phyloP scores from a whole-genome alignment of 2,888 invertebrate species.

The Pterobdella sp. region DNA sequence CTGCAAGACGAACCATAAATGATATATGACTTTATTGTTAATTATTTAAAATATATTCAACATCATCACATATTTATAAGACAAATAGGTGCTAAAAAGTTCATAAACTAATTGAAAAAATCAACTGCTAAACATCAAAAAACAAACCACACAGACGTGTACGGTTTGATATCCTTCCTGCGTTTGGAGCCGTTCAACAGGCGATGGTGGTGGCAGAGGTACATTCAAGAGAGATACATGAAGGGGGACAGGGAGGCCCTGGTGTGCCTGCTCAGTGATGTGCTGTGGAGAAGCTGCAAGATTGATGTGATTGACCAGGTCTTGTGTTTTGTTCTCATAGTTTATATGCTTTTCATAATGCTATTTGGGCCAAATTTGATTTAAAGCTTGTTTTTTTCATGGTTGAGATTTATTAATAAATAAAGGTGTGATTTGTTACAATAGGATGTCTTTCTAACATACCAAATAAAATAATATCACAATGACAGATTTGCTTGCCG shows the following conservation, averaged over 20 bases:
- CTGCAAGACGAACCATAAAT: no score
- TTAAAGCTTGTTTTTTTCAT: no score
- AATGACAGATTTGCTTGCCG: slow-evolving; percentile 56
- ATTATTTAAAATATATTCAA: background rate
- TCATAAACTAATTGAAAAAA: background rate
- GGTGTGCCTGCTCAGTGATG: slow-evolving; percentile 55
- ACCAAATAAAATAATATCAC: no score
- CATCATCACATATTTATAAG: no score
- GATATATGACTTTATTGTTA: background rate
- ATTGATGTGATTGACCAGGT: slow-evolving; percentile 62
- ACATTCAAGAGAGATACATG: background rate
- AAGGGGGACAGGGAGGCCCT: slow-evolving; percentile 45
- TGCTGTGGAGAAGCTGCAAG: slow-evolving; percentile 67
- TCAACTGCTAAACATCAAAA: no score
- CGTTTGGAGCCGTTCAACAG: slow-evolving; percentile 57
- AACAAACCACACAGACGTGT: slow-evolving; percentile 51
- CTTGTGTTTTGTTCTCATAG: no score
- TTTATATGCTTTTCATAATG: no score
- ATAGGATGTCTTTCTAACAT: no score
- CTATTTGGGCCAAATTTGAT: no score
- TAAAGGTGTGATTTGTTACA: no score
- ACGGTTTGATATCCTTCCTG: slow-evolving; percentile 60
- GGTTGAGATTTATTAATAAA: no score
- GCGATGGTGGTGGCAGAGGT: slow-evolving; percentile 55
- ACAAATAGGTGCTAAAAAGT: background rate